Base-by-base conservation (phyloP, 2,797 vertebrate species). In the Hemitrygon akajei region DNA sequence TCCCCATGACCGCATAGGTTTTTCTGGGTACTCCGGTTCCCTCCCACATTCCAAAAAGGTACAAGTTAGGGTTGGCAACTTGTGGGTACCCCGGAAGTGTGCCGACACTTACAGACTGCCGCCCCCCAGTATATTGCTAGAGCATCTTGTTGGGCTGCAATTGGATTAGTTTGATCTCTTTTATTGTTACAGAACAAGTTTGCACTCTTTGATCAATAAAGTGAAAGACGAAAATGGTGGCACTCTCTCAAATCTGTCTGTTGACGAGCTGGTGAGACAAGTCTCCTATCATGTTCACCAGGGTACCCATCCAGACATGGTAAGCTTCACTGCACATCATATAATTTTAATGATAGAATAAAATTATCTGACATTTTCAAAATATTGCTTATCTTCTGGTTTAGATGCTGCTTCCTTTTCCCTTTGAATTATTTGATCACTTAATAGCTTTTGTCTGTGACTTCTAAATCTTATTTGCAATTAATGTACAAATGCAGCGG, bases 181-280 rank as follows among this genome's bases (percentile, higher is more conserved):
- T 76, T 56, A 14, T 47, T 93, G 6, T 76, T 93, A 47, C 91
- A 93, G 91, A 76, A 71, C 73, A 14, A 4, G 47, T 76, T 93
- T 93, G 73, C 91, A 93, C 73, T 93, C 14, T 18, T 75, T 56
- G 18, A 93, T 93, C 76, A 93, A 93, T 93, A 75, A 93, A 93
- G 91, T 93, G 47, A 93, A 93, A 47, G 91, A 93, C 4, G 91
- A 58, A 93, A 93, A 93, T 93, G 40, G 71, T 93, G 91, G 91
- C 69, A 93, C 91, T 30, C 91, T 93, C 22, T 93, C 71, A 76
- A 58, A 71, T 27, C 30, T 93, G 56, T 93, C 91, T 93, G 25
- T 76, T 47, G 27, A 58, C 27, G 71, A 93, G 1, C 40, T 93
- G 12, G 91, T 93, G 3, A 76, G 66, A 16, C 71, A 7, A 30